These are phyloP conservation scores for Hirudo medicinalis DNA, from an alignment of 1,140 invertebrate species.

Conservation along the genomic window DNA sequence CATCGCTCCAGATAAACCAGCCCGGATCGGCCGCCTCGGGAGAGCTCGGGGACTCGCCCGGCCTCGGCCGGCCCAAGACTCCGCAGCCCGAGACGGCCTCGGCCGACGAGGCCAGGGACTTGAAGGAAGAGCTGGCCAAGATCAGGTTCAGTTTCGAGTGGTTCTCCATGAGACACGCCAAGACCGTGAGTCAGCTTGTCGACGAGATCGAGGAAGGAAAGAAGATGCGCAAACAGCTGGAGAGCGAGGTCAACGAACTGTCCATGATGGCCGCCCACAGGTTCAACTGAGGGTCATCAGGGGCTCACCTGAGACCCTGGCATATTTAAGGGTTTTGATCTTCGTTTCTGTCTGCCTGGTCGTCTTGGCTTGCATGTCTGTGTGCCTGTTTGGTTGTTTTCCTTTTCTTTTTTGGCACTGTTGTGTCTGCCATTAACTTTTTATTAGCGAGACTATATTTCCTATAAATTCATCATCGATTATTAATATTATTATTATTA, in stretches of 20 bases:
- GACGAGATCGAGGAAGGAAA: not conserved
- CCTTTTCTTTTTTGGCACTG: too few species aligned
- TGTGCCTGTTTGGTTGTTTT: too few species aligned
- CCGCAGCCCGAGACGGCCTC: not conserved
- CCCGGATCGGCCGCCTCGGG: not conserved
- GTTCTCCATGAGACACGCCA: conserved; percentile 11
- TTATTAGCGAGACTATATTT: too few species aligned
- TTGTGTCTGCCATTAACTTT: too few species aligned
- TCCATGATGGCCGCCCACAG: not conserved
- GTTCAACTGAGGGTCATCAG: not conserved
- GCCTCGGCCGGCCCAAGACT: not conserved
- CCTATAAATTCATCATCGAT: too few species aligned
- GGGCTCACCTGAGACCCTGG: too few species aligned
- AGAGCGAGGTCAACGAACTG: not conserved
- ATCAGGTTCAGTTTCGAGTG: conserved; percentile 11
- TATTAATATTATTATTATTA: too few species aligned
- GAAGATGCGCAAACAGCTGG: not conserved
- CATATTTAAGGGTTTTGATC: too few species aligned
- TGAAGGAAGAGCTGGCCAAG: conserved; percentile 4
- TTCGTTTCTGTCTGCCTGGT: too few species aligned
- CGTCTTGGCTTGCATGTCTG: too few species aligned
- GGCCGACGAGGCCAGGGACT: not conserved
- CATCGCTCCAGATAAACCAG: not conserved
- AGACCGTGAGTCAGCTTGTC: conserved; percentile 1
- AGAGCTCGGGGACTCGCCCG: not conserved